A percentile compares a stretch with the other conserved stretches of the same genome.
These are phyloP conservation scores for Podiceps cristatus DNA, from an alignment of 2,113 vertebrate species.

Conservation along the genomic window DNA sequence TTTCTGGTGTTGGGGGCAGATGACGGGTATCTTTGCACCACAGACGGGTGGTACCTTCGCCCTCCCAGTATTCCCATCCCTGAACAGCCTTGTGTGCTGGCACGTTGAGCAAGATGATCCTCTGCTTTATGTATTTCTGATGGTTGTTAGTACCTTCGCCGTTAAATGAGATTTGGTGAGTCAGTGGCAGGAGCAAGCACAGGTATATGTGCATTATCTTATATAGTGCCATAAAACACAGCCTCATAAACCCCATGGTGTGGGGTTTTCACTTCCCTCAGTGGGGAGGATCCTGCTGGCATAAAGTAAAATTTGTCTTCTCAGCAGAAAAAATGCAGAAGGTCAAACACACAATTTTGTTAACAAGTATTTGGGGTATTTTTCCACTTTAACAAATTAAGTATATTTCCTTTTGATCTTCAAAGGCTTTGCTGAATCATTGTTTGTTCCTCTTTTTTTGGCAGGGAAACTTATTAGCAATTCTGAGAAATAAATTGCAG, in stretches of 20 bases:
- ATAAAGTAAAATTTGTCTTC: neutral
- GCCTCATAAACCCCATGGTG: neutral
- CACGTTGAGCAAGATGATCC: fast-evolving
- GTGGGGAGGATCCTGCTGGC: neutral
- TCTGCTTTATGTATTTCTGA: neutral
- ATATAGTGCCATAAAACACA: neutral
- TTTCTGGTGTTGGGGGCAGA: neutral
- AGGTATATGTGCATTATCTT: neutral
- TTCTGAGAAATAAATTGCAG: neutral
- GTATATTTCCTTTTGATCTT: slow-evolving; percentile 38
- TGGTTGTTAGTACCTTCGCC: neutral
- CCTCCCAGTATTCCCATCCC: neutral
- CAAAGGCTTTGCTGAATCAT: neutral
- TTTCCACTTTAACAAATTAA: neutral
- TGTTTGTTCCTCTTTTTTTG: neutral
- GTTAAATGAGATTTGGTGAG: neutral
- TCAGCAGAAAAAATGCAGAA: neutral
- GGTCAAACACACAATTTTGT: neutral
- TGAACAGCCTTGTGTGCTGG: neutral
- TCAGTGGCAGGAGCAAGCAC: neutral
- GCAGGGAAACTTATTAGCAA: neutral
- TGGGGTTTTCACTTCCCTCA: neutral
- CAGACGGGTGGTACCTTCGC: fast-evolving
- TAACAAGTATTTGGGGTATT: neutral
- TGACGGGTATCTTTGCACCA: neutral